Evolutionary conservation across 2,113 vertebrate genomes (phyloP), one percentile per base, ranked within the genome.

Genomic region (Triplophysa tibetana): DNA sequence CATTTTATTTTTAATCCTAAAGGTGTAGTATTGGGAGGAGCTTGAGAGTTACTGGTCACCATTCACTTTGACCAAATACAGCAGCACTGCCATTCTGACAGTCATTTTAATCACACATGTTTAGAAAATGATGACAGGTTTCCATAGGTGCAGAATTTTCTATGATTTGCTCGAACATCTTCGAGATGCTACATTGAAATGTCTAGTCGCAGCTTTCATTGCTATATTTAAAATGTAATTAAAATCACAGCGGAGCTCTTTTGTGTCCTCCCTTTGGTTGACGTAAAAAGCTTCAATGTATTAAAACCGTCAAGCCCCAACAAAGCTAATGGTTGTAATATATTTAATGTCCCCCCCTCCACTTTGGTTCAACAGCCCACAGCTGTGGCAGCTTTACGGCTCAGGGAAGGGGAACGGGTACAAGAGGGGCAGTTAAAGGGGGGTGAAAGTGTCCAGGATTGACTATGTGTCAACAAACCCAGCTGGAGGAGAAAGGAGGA

Each of bases 341-440:
- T 95, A 95, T 95, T 94, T 94, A 91, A 92, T 86, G 43, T 33
- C 11, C 79, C 41, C 67, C 70, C 70, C 69, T 78, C 93, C 91
- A 91, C 93, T 94, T 93, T 94, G 93, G 92, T 94, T 94, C 95
- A 95, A 96, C 94, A 96, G 93, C 92, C 91, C 95, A 95, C 96
- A 98, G 96, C 96, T 98, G 95, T 95, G 92, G 95, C 94, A 95
- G 94, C 95, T 98, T 96, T 96, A 96, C 92, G 92, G 94, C 93
- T 91, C 88, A 87, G 84, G 84, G 82, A 85, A 86, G 87, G 84
- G 21, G 54, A 70, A 89, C 83, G 65, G 87, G 86, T 85, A 89
- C 83, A 79, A 58, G 62, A 86, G 87, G 61, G 77, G 88, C 83
- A 85, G 5, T 84, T 86, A 90, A 91, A 91, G 90, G 86, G 70